Base-by-base conservation (phyloP, 1,140 invertebrate species). In the Drosophila lini region DNA sequence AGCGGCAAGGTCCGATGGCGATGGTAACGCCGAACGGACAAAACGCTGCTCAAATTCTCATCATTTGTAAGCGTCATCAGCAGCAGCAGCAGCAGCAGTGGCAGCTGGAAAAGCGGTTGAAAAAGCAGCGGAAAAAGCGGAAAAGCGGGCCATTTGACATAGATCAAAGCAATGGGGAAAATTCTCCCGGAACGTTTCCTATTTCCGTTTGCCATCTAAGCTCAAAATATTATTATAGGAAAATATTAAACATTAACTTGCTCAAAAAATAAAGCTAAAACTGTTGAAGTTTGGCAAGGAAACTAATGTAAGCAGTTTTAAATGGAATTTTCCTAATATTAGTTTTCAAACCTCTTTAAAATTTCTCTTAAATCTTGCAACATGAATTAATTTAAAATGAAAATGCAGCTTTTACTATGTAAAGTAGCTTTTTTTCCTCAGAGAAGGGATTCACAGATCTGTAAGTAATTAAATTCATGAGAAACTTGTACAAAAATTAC, bases 21-120 rank as follows among this genome's bases (percentile, higher is more conserved):
- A 25, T 55, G 52, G 19, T 22, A 55, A 38, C 52, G 34, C 52
- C 52, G 52, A 55, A 61, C 48, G 62, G 71, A 64, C 73, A 76
- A 76, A 76, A 74, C 73, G 73, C 62, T 76, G 80, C 81, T 84
- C 68, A 84, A 85, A 84, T 84, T 84, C 83, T 62, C 64, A 78
- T 86, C 83, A 86, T 86, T 86, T 86, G 83, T 86, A 60, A 68
- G 69, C 80, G 76, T 80, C 80, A 69, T 65, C 71, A 88, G 68
- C 59, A 79, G 67, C 41, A 45, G 74, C 52, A 19, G 19, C 19
- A 19, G 19, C 19, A 64, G 53, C 22, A 59, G 78, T 50, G 28
- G 48, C 57, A 81, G 71, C 44, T 53, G 64, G 48, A 53, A 55
- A 50, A 61, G 38, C 44, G 44, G 44, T 70, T 25, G 41, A 32